These are phyloP conservation scores for Cantharis nigra DNA, from an alignment of 2,888 invertebrate genomes.

Conservation along the genomic window DNA sequence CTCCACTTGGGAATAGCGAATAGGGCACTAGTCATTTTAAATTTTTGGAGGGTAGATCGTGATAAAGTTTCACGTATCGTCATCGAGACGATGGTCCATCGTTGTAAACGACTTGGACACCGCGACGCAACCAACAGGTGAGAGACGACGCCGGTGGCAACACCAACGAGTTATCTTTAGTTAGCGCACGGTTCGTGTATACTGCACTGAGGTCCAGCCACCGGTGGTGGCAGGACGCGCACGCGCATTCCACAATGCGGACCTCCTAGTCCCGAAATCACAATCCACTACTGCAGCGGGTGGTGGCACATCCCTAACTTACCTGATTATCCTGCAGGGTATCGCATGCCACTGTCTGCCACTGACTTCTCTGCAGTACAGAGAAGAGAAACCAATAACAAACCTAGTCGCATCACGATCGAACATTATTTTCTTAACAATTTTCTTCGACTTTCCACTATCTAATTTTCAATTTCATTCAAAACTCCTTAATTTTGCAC, in stretches of 20 bases:
- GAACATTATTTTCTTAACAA: constrained; percentile 1
- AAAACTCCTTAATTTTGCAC: neutral
- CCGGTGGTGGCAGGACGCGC: constrained; percentile 37
- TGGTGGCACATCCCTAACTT: constrained; percentile 43
- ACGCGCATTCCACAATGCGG: constrained; percentile 52
- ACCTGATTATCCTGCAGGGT: constrained; percentile 38
- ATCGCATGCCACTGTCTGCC: constrained; percentile 26
- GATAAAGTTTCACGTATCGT: constrained; percentile 6
- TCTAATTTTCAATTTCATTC: neutral
- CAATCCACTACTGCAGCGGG: constrained; percentile 44
- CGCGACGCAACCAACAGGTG: constrained; percentile 38
- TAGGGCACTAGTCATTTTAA: constrained; percentile 17
- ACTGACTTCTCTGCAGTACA: constrained; percentile 24
- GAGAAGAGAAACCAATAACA: constrained; percentile 8
- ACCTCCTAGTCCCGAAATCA: constrained; percentile 46
- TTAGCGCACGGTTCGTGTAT: constrained; percentile 41
- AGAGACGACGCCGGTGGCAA: constrained; percentile 31
- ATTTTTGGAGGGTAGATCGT: neutral
- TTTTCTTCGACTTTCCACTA: neutral
- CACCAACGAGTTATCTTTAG: constrained; percentile 37
- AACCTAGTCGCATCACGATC: constrained; percentile 11
- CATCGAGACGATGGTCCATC: constrained; percentile 17
- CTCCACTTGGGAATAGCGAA: neutral
- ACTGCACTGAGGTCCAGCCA: constrained; percentile 36
- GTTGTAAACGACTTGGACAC: constrained; percentile 15